Percentiles rank a stretch among this genome's conserved stretches.
Conservation (phyloP, 2,888 invertebrate species). For the Cotesia congregata region DNA sequence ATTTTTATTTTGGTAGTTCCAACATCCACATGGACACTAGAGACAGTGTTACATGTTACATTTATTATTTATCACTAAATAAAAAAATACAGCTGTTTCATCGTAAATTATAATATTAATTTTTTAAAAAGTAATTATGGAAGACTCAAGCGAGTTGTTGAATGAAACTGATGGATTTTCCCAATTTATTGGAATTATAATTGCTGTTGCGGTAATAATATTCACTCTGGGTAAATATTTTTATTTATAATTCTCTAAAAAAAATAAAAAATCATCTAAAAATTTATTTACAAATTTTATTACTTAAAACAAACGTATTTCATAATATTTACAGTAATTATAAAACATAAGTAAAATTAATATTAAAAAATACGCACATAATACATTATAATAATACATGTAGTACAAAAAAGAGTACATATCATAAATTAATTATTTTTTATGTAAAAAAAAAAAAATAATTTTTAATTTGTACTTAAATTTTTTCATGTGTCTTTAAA, state of each 20-base stretch:
- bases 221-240: background rate
- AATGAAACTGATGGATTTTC: background rate
- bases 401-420: slow-evolving; percentile 60
- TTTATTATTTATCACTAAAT: background rate
- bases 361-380: slow-evolving; percentile 55
- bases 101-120: background rate
- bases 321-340: slow-evolving; percentile 55
- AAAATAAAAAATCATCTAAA: background rate
- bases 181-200: background rate
- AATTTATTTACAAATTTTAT: background rate
- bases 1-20: too few relatives aligned
- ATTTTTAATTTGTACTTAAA: background rate
- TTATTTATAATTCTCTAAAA: background rate
- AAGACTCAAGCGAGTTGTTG: background rate
- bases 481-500: background rate
- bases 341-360: slow-evolving; percentile 54
- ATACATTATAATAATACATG: slow-evolving; percentile 55
- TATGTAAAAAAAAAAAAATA: background rate
- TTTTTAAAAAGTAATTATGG: background rate
- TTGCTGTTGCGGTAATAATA: background rate
- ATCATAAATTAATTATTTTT: slow-evolving; percentile 28
- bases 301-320: slow-evolving; percentile 47
- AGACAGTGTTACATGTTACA: too few relatives aligned
- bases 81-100: slow-evolving; percentile 1
- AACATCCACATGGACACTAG: too few relatives aligned